These are phyloP conservation scores for Onychostruthus taczanowskii DNA, from an alignment of 2,113 vertebrate species.

Conservation along the genomic window DNA sequence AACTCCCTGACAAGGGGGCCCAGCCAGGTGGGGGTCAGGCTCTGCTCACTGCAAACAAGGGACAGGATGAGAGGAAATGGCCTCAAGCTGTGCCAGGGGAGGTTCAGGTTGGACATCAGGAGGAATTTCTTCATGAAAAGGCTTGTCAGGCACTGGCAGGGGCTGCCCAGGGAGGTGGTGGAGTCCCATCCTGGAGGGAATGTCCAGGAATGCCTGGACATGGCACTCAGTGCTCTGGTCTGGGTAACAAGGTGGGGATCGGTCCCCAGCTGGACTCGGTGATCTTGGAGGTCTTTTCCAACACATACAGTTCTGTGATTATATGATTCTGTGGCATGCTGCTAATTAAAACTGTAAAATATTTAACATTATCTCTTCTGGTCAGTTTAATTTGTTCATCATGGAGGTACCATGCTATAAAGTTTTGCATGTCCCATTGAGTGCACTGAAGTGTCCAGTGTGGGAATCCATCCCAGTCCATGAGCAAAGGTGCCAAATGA, in stretches of 20 bases:
- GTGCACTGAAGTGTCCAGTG: not conserved
- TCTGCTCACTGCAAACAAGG: not conserved
- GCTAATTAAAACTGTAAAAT: not conserved
- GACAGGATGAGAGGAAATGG: not conserved
- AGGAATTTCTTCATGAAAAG: not conserved
- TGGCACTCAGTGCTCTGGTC: not conserved
- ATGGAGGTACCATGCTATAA: not conserved
- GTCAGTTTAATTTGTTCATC: not conserved
- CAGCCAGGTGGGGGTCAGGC: not conserved
- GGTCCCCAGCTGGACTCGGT: rapidly evolving
- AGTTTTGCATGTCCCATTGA: not conserved
- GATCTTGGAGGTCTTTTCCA: not conserved
- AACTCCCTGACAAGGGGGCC: not conserved
- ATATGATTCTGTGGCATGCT: not conserved
- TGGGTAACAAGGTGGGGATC: not conserved
- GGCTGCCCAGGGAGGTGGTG: too few relatives aligned
- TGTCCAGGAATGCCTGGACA: rapidly evolving
- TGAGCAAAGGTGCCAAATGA: not conserved
- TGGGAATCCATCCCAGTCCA: not conserved
- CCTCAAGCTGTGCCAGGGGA: not conserved
- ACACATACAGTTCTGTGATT: not conserved
- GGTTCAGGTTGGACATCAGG: not conserved
- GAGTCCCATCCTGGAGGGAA: not conserved
- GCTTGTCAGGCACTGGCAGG: not conserved
- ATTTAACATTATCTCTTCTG: not conserved